Conservation (phyloP, 2,797 vertebrate species). For the Sebastiscus tertius region DNA sequence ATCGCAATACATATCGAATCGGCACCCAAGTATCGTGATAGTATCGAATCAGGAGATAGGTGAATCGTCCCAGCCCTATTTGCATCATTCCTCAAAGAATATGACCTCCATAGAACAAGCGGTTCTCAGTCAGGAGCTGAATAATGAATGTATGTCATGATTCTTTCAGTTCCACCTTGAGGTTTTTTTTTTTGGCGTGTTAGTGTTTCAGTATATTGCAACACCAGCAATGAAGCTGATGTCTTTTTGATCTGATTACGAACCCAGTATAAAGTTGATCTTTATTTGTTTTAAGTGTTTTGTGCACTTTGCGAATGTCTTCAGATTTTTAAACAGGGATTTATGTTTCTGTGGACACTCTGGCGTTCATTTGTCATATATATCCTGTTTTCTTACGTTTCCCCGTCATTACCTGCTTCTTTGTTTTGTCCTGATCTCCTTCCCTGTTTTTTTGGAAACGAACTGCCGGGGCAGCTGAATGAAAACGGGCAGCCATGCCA, state of each 20-base stretch:
- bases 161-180: constrained; percentile 14
- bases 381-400: constrained; percentile 24
- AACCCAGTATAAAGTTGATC: background rate
- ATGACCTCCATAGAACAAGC: background rate
- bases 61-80: too few species aligned
- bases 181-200: background rate
- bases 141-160: background rate
- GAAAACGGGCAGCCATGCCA: constrained; percentile 44
- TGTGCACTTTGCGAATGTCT: background rate
- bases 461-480: constrained; percentile 15
- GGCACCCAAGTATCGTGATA: too few species aligned
- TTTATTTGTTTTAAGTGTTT: background rate
- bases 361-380: background rate
- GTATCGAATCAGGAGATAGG: too few species aligned
- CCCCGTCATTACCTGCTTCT: constrained; percentile 31
- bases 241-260: background rate
- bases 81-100: background rate
- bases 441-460: constrained; percentile 40
- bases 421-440: constrained; percentile 29
- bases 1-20: too few species aligned
- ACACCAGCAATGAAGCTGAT: background rate
- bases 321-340: background rate
- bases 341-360: background rate
- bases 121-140: background rate
- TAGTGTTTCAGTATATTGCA: background rate